Percentiles rank a stretch among this genome's conserved stretches.
Evolutionary conservation across 37 sponge, comb jelly and placozoan species (phyloP).

Genomic region (Diacarnus erythraeanus): DNA sequence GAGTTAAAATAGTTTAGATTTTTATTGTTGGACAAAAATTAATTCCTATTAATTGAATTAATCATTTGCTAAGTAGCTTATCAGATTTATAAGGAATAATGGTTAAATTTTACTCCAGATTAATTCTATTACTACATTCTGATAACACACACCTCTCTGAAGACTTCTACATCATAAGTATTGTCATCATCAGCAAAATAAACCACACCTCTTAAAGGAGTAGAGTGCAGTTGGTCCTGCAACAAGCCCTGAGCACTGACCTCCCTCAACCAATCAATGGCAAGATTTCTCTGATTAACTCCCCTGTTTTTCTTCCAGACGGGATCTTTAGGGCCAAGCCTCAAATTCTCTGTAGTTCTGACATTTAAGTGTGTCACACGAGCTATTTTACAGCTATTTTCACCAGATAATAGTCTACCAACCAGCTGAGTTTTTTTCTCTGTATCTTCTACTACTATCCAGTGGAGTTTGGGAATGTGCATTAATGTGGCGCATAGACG

Average conservation of each 20-base stretch:
- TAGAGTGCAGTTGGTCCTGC: slow-evolving; percentile 35
- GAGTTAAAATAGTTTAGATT: no score
- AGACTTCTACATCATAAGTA: slow-evolving; percentile 83
- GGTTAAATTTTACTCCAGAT: no score
- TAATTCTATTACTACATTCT: neutral
- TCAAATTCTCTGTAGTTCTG: slow-evolving; percentile 8
- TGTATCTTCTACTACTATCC: slow-evolving; percentile 95
- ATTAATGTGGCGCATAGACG: slow-evolving; percentile 89
- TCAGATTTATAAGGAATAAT: no score
- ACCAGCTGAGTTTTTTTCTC: slow-evolving; percentile 76
- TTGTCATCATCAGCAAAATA: slow-evolving; percentile 98
- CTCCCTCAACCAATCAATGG: slow-evolving; percentile 62
- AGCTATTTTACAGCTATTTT: neutral
- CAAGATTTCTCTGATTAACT: slow-evolving; percentile 92
- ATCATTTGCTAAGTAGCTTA: no score
- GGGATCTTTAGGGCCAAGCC: slow-evolving; percentile 55
- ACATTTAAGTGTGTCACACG: slow-evolving; percentile 34
- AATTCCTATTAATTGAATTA: no score
- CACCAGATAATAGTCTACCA: slow-evolving; percentile 44
- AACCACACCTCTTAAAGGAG: slow-evolving; percentile 65
- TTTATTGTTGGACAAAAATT: no score
- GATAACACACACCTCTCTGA: slow-evolving; percentile 74
- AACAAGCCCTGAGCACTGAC: neutral
- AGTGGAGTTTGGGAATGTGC: slow-evolving; percentile 81
- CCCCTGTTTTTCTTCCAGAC: slow-evolving; percentile 78